Evolutionary conservation across 2,797 vertebrate genomes (phyloP).

Genomic region (Cirrhinus mrigala): DNA sequence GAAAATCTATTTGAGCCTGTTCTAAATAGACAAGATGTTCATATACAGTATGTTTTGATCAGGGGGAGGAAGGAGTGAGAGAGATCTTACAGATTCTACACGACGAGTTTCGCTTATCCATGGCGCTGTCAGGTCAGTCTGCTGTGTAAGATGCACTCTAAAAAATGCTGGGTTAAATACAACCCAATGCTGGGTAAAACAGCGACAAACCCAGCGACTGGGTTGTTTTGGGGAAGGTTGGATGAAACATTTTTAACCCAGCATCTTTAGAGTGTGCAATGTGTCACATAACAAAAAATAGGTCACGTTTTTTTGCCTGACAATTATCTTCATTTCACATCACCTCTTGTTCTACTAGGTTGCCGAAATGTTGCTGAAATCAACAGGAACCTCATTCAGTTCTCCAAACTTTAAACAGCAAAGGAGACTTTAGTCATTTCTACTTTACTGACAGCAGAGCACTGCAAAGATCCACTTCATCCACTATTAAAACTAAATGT

Average conservation of each 20-base stretch:
- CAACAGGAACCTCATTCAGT: conserved; percentile 87
- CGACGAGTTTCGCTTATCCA: conserved; percentile 90
- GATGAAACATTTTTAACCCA: too few relatives aligned
- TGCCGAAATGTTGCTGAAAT: conserved; percentile 90
- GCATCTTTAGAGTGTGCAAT: too few relatives aligned
- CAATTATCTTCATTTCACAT: neutral
- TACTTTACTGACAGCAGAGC: conserved; percentile 18
- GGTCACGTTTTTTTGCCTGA: neutral
- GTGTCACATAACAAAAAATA: neutral
- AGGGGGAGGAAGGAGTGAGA: conserved; percentile 91
- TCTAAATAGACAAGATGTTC: neutral
- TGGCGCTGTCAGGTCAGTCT: conserved; percentile 88
- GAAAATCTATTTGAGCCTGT: neutral
- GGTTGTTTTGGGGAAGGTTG: too few relatives aligned
- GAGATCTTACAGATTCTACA: conserved; percentile 89
- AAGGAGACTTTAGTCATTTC: neutral
- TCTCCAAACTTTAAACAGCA: conserved; percentile 81
- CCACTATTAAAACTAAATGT: conserved; percentile 3
- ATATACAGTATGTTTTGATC: conserved; percentile 31
- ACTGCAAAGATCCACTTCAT: conserved; percentile 3
- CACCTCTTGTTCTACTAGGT: conserved; percentile 73
- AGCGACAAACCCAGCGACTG: too few relatives aligned
- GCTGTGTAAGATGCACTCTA: neutral
- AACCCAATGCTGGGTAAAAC: too few relatives aligned
- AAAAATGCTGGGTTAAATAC: too few relatives aligned